Conservation (phyloP, 2,797 vertebrate genomes). For the Hylomyscus alleni region DNA sequence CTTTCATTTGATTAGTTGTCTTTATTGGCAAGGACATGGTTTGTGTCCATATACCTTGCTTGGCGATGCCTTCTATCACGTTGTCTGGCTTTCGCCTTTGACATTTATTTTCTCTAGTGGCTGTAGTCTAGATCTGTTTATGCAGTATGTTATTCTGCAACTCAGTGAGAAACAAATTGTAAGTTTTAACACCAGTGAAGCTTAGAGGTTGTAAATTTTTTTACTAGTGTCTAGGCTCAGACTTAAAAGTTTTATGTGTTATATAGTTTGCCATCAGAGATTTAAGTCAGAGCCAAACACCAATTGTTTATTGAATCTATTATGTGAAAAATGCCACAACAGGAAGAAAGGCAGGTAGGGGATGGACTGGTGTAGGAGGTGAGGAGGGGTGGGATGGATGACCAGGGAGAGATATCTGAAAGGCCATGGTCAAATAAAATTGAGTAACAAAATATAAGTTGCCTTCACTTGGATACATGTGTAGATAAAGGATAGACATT, state of each 20-base stretch:
- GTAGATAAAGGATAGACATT: neutral
- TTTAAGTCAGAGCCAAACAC: slow-evolving; percentile 50
- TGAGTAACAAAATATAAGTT: slow-evolving; percentile 15
- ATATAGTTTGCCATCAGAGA: slow-evolving; percentile 57
- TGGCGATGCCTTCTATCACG: slow-evolving; percentile 67
- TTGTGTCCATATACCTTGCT: slow-evolving; percentile 64
- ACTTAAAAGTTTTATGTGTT: slow-evolving; percentile 56
- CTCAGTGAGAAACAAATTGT: slow-evolving; percentile 57
- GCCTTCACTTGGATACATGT: neutral
- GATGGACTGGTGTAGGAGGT: neutral
- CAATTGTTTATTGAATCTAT: slow-evolving; percentile 53
- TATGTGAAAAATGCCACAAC: neutral
- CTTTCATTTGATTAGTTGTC: slow-evolving; percentile 83
- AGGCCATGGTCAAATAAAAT: neutral
- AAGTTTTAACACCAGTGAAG: slow-evolving; percentile 73
- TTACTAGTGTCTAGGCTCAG: slow-evolving; percentile 62
- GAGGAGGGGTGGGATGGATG: neutral
- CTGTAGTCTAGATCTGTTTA: neutral
- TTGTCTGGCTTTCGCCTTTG: slow-evolving; percentile 63
- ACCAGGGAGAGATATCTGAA: neutral
- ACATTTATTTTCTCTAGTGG: slow-evolving; percentile 67
- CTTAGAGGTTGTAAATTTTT: slow-evolving; percentile 73
- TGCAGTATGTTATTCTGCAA: slow-evolving; percentile 56
- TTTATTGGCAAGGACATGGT: slow-evolving; percentile 72
- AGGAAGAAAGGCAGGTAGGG: neutral